phyloP scores from a whole-genome alignment of 2,797 vertebrate genomes.

The Anomalospiza imberbis region DNA sequence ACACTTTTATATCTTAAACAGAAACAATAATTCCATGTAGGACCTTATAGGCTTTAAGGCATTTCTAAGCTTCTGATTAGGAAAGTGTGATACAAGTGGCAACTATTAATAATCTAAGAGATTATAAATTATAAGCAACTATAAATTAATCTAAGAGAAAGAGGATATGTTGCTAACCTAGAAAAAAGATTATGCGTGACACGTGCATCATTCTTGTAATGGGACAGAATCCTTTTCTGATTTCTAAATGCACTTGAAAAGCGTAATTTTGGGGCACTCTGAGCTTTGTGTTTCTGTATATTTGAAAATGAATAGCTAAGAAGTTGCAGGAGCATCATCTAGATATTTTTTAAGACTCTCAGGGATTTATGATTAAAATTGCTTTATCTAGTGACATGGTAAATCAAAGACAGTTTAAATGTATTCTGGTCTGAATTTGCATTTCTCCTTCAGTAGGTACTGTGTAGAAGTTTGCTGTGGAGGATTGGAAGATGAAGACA shows the following conservation, averaged over 20 bases:
- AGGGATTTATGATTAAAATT: background rate
- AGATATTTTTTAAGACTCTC: background rate
- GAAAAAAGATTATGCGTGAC: background rate
- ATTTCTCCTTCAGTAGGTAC: slow-evolving; percentile 39
- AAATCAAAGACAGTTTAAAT: slow-evolving; percentile 13
- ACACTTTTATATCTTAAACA: background rate
- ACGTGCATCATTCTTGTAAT: background rate
- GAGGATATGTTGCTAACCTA: background rate
- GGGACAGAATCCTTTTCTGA: background rate
- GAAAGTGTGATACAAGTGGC: background rate
- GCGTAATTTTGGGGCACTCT: background rate
- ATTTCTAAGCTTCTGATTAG: background rate
- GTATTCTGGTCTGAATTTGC: slow-evolving; percentile 4
- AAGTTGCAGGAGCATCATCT: background rate
- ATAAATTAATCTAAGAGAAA: background rate
- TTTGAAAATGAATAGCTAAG: background rate
- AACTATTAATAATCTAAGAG: background rate
- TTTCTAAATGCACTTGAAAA: background rate
- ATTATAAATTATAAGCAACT: too few relatives aligned
- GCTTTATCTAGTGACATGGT: slow-evolving; percentile 7
- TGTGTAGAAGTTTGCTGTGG: background rate
- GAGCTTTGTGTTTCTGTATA: background rate
- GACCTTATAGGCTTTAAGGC: background rate
- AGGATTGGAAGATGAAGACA: background rate
- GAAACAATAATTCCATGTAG: background rate